Percentiles rank a stretch among this genome's conserved stretches.
Conservation (phyloP, 2,797 vertebrate species). For the Cynopterus sphinx region DNA sequence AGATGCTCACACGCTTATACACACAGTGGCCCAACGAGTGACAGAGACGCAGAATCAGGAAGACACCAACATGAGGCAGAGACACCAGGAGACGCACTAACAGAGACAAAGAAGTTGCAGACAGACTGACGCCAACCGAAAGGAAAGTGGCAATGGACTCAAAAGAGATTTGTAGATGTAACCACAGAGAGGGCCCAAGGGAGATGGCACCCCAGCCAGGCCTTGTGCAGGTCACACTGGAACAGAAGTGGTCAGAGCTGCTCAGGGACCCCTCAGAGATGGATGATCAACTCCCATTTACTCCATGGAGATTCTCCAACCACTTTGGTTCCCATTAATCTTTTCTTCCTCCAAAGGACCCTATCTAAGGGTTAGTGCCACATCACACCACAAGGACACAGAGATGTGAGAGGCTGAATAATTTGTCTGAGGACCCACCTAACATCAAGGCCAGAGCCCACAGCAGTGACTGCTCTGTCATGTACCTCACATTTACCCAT, state of each 20-base stretch:
- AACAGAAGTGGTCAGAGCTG: background rate
- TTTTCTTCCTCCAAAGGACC: background rate
- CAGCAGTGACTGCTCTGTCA: accelerated
- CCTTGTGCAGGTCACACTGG: accelerated
- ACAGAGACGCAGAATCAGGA: background rate
- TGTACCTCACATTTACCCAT: background rate
- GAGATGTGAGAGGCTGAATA: background rate
- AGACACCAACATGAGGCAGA: background rate
- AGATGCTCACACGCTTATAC: no score
- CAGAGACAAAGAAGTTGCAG: background rate
- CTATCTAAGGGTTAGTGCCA: background rate
- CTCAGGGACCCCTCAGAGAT: accelerated
- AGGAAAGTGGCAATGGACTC: background rate
- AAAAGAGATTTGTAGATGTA: background rate
- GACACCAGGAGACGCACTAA: background rate
- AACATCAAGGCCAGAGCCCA: background rate
- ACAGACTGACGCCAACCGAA: background rate
- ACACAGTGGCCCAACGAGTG: background rate
- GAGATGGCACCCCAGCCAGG: accelerated
- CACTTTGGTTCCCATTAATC: background rate
- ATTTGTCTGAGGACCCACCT: accelerated
- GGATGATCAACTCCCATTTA: accelerated
- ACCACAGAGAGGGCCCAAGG: accelerated
- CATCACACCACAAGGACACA: background rate
- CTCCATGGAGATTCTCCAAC: background rate